Conservation (phyloP, 2,113 vertebrate species). For the Xiphophorus couchianus region DNA sequence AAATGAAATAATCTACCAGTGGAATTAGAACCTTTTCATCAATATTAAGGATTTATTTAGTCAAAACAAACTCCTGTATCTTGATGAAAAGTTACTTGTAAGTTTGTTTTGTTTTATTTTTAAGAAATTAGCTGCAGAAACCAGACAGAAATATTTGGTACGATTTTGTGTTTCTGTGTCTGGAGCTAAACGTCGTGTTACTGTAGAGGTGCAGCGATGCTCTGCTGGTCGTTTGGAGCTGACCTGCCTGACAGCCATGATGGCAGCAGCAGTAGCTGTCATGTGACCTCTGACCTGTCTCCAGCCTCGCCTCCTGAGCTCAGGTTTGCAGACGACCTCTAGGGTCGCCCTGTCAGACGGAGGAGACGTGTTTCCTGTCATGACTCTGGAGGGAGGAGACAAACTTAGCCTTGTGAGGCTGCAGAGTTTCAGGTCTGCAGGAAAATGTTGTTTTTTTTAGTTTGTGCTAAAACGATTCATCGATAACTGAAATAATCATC, state of each 20-base stretch:
- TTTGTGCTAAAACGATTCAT: no score
- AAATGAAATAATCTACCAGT: no score
- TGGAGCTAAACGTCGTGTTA: slow-evolving; percentile 17
- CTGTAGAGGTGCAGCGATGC: neutral
- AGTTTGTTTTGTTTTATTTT: no score
- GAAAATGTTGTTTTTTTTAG: neutral
- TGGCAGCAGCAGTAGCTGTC: slow-evolving; percentile 25
- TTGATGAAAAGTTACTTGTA: no score
- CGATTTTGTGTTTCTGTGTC: neutral
- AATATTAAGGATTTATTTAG: no score
- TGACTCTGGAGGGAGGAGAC: slow-evolving; percentile 12
- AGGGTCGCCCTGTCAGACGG: slow-evolving; percentile 21
- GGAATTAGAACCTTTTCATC: no score
- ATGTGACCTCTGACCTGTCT: slow-evolving; percentile 40
- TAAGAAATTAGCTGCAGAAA: no score
- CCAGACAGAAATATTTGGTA: no score
- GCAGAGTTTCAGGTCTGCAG: slow-evolving; percentile 34
- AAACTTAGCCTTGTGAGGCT: slow-evolving; percentile 53
- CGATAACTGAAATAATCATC: no score
- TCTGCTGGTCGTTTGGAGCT: neutral
- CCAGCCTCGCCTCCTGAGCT: slow-evolving; percentile 15
- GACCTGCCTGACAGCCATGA: slow-evolving; percentile 35
- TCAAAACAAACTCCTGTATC: no score
- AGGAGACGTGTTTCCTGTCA: slow-evolving; percentile 39
- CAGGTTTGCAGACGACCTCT: slow-evolving; percentile 33